Evolutionary conservation across 2,888 invertebrate species (phyloP).

Genomic region (Gymnocheta viridis): DNA sequence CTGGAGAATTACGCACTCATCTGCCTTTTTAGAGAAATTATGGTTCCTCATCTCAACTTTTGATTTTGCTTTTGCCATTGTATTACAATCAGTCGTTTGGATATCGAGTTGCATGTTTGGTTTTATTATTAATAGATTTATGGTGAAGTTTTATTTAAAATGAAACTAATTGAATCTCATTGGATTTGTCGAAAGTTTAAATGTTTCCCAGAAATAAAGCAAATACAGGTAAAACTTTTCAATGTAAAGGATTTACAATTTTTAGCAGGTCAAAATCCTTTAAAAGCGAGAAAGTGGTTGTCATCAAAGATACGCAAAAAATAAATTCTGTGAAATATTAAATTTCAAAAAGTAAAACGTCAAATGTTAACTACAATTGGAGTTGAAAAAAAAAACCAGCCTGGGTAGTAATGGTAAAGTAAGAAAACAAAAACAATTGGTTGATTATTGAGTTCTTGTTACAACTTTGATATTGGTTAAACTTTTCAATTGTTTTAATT

Average conservation of each 20-base stretch:
- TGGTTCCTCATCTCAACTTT: slow-evolving; percentile 44
- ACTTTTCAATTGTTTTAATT: too few species aligned
- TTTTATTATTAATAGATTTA: slow-evolving; percentile 51
- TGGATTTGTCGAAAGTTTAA: slow-evolving; percentile 46
- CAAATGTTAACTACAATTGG: too few species aligned
- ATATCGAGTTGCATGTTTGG: neutral
- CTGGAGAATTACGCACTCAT: slow-evolving; percentile 67
- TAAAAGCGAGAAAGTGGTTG: too few species aligned
- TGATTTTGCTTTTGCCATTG: slow-evolving; percentile 53
- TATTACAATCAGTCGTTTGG: neutral
- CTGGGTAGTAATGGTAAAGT: too few species aligned
- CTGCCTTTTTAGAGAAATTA: slow-evolving; percentile 55
- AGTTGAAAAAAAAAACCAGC: too few species aligned
- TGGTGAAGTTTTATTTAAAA: slow-evolving; percentile 51
- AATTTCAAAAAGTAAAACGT: too few species aligned
- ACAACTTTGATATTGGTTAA: too few species aligned
- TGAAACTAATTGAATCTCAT: slow-evolving; percentile 61
- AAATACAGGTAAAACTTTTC: neutral
- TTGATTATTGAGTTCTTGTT: too few species aligned
- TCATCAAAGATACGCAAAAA: too few species aligned
- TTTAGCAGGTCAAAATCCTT: neutral
- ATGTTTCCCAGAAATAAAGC: neutral
- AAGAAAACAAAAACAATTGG: too few species aligned
- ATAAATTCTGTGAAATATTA: too few species aligned
- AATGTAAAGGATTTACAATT: neutral